Evolutionary conservation across 2,113 vertebrate species (phyloP).

Genomic region (Sigmodon hispidus): DNA sequence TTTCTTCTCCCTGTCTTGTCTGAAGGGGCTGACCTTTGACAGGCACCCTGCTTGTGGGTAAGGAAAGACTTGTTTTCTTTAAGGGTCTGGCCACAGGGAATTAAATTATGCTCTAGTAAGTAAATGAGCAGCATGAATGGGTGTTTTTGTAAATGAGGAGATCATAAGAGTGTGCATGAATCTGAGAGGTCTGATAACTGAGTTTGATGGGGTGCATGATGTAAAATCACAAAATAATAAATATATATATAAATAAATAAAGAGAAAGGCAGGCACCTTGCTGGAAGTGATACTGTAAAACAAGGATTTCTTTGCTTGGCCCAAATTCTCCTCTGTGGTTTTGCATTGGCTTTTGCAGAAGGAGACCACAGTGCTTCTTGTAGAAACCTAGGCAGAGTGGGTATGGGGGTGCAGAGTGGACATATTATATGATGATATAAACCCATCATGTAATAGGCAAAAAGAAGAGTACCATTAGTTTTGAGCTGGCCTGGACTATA

Average conservation of each 20-base stretch:
- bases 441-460: background rate
- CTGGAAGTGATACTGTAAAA: background rate
- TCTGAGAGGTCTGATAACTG: no score
- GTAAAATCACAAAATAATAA: no score
- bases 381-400: background rate
- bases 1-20: background rate
- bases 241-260: no score
- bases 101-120: no score
- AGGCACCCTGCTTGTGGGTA: no score
- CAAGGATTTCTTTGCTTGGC: background rate
- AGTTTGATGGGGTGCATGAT: no score
- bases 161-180: no score
- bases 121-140: no score
- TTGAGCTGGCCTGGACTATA: background rate
- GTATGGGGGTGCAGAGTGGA: background rate
- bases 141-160: no score
- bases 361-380: background rate
- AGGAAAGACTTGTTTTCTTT: no score
- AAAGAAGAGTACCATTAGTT: background rate
- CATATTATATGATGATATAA: no score
- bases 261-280: background rate
- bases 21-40: background rate
- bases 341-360: background rate
- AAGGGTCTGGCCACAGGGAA: no score
- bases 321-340: background rate